Evolutionary conservation across 2,797 vertebrate species (phyloP), one percentile per base, ranked within the genome.

Genomic region (Pangasius mekongensis): DNA sequence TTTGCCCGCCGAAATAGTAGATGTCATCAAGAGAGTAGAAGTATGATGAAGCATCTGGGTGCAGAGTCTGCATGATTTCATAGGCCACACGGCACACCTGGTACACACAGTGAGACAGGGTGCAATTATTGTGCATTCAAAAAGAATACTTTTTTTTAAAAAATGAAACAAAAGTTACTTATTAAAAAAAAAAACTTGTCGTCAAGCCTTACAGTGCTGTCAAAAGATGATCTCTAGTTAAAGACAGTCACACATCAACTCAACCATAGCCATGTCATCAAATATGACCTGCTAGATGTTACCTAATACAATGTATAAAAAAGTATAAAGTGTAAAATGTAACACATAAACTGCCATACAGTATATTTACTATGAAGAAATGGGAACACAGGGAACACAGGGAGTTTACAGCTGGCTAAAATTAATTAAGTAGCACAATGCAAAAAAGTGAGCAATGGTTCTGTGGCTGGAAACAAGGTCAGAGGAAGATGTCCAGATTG

Each of bases 41-140:
- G 94, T 96, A 97, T 0, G 97, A 97, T 18, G 98, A 99, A 89
- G 98, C 98, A 89, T 99, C 98, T 0, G 98, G 98, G 91, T 99
- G 98, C 84, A 99, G 95, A 0, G 97, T 99, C 95, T 99, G 98
- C 98, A 99, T 99, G 88, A 99, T 98, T 95, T 99, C 98, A 82
- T 99, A 99, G 88, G 98, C 98, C 91, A 99, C 98, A 67, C 98
- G 97, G 92, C 98, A 99, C 89, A 99, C 98, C 98, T 99, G 94
- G 69, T n/a, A 71, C 9, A 83, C 10, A n/a, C 56, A 64, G 24
- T 20, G 58, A 86, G 56, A 64, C 27, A 87, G n/a, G 6, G 1
- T n/a, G 39, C 49, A 47, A 66, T 47, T 22, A 81, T 2, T 56
- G 16, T 33, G n/a, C 3, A 33, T 78, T 33, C 3, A 56, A 3